These are phyloP conservation scores for Mobula hypostoma DNA, from an alignment of 2,113 vertebrate genomes.

Conservation along the genomic window DNA sequence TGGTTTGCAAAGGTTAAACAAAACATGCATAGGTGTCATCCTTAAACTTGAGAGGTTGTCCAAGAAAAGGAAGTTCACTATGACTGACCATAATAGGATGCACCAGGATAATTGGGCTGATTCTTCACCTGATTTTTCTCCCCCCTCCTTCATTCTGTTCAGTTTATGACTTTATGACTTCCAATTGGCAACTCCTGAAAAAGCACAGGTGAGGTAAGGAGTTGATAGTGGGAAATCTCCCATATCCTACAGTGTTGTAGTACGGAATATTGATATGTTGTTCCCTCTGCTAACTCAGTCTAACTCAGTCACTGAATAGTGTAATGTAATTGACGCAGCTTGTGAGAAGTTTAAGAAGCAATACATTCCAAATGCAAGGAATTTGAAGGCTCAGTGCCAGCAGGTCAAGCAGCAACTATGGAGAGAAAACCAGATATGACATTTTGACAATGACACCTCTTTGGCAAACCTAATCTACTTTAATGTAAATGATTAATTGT, in stretches of 20 bases:
- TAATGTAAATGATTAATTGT: background rate
- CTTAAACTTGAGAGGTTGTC: no score
- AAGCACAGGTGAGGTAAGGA: background rate
- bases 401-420: no score
- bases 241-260: background rate
- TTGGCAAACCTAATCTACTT: background rate
- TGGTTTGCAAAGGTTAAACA: no score
- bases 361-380: no score
- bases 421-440: no score
- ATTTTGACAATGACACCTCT: no score
- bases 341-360: background rate
- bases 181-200: background rate
- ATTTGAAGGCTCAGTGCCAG: no score
- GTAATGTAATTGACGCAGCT: background rate
- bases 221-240: background rate
- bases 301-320: background rate
- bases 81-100: background rate
- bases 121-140: background rate
- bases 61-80: background rate
- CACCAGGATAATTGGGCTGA: background rate
- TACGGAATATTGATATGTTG: background rate
- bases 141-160: background rate
- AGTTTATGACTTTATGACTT: background rate
- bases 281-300: no score
- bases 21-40: no score